phyloP scores from a whole-genome alignment of 2,888 invertebrate genomes.

The Congeria kusceri region DNA sequence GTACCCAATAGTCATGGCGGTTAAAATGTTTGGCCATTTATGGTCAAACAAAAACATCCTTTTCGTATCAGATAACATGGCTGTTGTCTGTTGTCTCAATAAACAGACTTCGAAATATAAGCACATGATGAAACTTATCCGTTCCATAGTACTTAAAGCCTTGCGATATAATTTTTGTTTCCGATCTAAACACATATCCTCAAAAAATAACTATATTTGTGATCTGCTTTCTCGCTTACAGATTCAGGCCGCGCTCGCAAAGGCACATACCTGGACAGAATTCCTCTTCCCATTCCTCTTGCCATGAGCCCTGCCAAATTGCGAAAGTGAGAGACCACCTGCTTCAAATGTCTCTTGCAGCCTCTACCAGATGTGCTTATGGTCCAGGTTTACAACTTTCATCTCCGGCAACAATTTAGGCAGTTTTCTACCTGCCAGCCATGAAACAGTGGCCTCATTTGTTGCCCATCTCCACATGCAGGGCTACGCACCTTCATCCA shows the following conservation, averaged over 20 bases:
- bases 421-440: conserved; percentile 3
- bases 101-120: conserved; percentile 38
- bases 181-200: conserved; percentile 18
- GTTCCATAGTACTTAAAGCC: conserved; percentile 31
- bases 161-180: conserved; percentile 39
- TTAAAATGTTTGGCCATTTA: conserved; percentile 18
- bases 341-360: conserved; percentile 11
- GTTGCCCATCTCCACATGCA: conserved; percentile 14
- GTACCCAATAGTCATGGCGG: conserved; percentile 38
- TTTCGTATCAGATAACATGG: conserved; percentile 39
- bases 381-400: not conserved
- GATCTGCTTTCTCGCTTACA: conserved; percentile 43
- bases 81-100: conserved; percentile 27
- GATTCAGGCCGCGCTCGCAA: conserved; percentile 13
- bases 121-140: conserved; percentile 35
- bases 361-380: not conserved
- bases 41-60: conserved; percentile 39
- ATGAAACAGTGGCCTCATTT: conserved; percentile 17
- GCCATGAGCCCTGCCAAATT: conserved; percentile 15
- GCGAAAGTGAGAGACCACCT: not conserved
- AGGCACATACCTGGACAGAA: conserved; percentile 25
- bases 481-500: conserved; percentile 21
- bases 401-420: no score
- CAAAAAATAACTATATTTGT: conserved; percentile 29
- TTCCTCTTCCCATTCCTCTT: no score